Percentiles rank a stretch among this genome's conserved stretches.
phyloP scores from a whole-genome alignment of 2,888 invertebrate species.

The Drosophila gaucha region DNA sequence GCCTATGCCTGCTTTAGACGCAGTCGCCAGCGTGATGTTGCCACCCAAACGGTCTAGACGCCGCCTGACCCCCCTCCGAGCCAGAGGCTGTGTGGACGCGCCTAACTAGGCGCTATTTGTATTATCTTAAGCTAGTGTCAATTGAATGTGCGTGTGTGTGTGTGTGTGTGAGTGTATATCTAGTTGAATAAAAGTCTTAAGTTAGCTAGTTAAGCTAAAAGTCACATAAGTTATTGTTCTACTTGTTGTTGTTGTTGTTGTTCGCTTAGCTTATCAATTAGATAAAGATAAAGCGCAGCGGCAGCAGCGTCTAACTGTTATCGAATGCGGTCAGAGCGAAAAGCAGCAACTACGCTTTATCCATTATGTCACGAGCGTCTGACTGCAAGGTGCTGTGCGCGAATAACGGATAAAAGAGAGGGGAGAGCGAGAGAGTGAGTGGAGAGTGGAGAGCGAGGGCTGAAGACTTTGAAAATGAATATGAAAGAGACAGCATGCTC shows the following conservation, averaged over 20 bases:
- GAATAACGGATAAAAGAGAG: neutral
- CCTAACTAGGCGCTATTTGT: conserved; percentile 9
- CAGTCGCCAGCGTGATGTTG: conserved; percentile 62
- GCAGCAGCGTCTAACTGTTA: conserved; percentile 3
- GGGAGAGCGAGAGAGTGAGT: neutral
- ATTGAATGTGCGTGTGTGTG: conserved; percentile 9
- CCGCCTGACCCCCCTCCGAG: neutral
- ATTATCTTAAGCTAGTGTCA: conserved; percentile 32
- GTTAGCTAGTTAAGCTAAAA: conserved; percentile 49
- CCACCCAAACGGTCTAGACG: conserved; percentile 61
- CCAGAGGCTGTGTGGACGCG: conserved; percentile 8
- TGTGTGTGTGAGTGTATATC: neutral
- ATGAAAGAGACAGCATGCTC: neutral
- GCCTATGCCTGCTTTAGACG: conserved; percentile 59
- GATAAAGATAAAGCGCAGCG: conserved; percentile 3
- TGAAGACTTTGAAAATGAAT: neutral
- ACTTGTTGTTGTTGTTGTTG: neutral
- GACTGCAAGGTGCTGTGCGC: conserved; percentile 14
- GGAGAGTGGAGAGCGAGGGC: neutral
- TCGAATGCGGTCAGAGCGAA: conserved; percentile 8
- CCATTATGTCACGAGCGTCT: conserved; percentile 10
- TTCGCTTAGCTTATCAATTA: conserved; percentile 28
- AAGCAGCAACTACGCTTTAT: conserved; percentile 9
- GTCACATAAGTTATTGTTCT: conserved; percentile 20
- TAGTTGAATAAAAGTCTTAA: conserved; percentile 43